A percentile compares a stretch with the other conserved stretches of the same genome.
phyloP scores from a whole-genome alignment of 1,140 invertebrate species.

The Drosophila yakuba region DNA sequence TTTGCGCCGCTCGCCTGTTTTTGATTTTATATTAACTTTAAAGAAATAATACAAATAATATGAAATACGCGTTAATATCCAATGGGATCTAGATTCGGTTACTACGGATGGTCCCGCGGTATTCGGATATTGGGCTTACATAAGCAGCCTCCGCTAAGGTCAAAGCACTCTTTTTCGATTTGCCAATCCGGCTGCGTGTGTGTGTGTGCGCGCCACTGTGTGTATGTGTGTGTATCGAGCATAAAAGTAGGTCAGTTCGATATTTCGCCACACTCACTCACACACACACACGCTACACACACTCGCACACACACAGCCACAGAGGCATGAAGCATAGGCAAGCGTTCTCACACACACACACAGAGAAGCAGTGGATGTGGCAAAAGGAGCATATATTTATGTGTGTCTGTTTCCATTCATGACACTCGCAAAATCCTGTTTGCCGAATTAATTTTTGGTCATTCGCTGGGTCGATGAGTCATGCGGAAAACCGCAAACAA shows the following conservation, averaged over 20 bases:
- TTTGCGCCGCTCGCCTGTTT: too few relatives aligned
- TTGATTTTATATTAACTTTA: too few relatives aligned
- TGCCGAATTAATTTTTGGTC: constrained; percentile 35
- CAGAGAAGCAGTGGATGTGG: constrained; percentile 7
- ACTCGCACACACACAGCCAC: constrained; percentile 29
- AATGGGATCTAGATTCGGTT: background rate
- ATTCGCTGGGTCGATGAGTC: constrained; percentile 21
- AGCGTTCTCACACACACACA: constrained; percentile 4
- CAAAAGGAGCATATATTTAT: constrained; percentile 41
- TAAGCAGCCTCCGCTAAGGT: constrained; percentile 75
- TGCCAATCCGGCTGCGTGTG: constrained; percentile 20
- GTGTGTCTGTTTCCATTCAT: constrained; percentile 44
- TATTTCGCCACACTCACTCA: constrained; percentile 61
- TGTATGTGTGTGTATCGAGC: constrained; percentile 56
- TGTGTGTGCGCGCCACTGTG: constrained; percentile 6
- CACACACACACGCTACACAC: constrained; percentile 37
- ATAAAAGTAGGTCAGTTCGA: constrained; percentile 80
- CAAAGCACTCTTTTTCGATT: constrained; percentile 72
- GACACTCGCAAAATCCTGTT: constrained; percentile 31
- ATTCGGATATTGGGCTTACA: constrained; percentile 52
- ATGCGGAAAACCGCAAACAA: constrained; percentile 4
- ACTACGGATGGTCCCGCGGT: constrained; percentile 1
- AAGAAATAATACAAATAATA: too few relatives aligned
- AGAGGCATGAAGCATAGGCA: constrained; percentile 37
- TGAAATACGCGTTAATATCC: too few relatives aligned